These are phyloP conservation scores for Nebria ingens DNA, from an alignment of 1,140 invertebrate genomes.

Conservation along the genomic window DNA sequence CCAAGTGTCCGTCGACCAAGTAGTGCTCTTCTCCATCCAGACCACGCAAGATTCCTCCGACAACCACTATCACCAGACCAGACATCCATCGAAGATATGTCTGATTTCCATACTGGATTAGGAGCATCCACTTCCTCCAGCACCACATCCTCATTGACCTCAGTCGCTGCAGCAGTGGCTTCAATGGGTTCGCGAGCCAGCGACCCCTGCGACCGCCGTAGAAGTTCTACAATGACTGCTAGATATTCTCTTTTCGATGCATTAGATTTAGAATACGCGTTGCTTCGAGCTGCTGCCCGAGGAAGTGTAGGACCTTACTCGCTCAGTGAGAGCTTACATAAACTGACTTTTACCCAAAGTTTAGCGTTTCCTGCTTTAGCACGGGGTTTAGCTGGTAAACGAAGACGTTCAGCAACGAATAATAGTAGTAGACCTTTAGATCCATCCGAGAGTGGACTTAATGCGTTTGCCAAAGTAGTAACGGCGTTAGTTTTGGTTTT, in stretches of 20 bases:
- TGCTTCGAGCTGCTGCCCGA: slow-evolving; percentile 52
- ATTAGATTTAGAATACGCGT: slow-evolving; percentile 56
- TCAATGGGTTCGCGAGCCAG: slow-evolving; percentile 31
- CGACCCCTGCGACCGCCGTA: slow-evolving; percentile 34
- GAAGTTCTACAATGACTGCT: slow-evolving; percentile 41
- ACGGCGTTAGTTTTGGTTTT: slow-evolving; percentile 58
- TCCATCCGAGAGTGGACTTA: slow-evolving; percentile 50
- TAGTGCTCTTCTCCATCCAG: slow-evolving; percentile 50
- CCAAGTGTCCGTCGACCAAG: slow-evolving; percentile 44
- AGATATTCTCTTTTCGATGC: slow-evolving; percentile 59
- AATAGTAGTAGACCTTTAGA: slow-evolving; percentile 41
- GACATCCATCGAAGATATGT: slow-evolving; percentile 38
- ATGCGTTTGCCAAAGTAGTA: slow-evolving; percentile 58
- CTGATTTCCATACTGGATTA: slow-evolving; percentile 32
- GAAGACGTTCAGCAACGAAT: slow-evolving; percentile 43
- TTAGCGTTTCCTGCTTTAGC: slow-evolving; percentile 62
- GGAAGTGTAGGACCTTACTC: slow-evolving; percentile 62
- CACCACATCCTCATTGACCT: slow-evolving; percentile 46
- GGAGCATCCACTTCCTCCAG: slow-evolving; percentile 39
- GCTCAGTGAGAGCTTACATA: slow-evolving; percentile 58
- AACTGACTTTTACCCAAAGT: slow-evolving; percentile 64
- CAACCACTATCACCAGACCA: slow-evolving; percentile 37
- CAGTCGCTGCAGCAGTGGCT: slow-evolving; percentile 38
- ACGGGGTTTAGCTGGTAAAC: slow-evolving; percentile 53
- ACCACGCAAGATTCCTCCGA: slow-evolving; percentile 50